Evolutionary conservation across 2,888 invertebrate species (phyloP).

Genomic region (Eupithecia inturbata): DNA sequence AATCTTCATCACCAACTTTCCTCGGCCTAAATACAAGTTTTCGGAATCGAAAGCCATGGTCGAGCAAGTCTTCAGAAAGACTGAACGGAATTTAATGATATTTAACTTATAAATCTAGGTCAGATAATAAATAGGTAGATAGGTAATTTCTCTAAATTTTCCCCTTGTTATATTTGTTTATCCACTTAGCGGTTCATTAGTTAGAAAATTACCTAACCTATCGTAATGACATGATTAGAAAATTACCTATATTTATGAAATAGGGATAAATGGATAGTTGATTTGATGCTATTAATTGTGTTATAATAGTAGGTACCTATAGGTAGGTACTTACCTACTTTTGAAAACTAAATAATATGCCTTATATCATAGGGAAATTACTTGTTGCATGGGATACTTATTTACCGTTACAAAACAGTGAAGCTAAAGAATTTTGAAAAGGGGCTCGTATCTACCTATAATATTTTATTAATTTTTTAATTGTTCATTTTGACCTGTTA

Average conservation of each 20-base stretch:
- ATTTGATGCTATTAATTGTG: neutral
- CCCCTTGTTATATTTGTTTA: constrained; percentile 19
- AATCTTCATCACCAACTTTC: constrained; percentile 70
- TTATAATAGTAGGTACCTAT: too few species aligned
- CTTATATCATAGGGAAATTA: too few species aligned
- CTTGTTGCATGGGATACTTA: too few species aligned
- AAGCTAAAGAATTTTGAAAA: too few species aligned
- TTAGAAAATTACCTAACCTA: neutral
- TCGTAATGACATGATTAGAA: constrained; percentile 18
- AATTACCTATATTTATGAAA: neutral
- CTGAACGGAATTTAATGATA: constrained; percentile 8
- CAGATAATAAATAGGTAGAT: neutral
- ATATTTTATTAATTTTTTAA: too few species aligned
- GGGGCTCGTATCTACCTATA: too few species aligned
- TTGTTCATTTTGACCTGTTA: too few species aligned
- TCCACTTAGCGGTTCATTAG: constrained; percentile 16
- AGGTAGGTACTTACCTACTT: too few species aligned
- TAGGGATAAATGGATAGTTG: neutral
- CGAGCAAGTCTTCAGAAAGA: neutral
- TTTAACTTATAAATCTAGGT: constrained; percentile 3
- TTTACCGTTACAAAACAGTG: too few species aligned
- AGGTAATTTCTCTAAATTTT: constrained; percentile 15
- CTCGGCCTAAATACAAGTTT: constrained; percentile 67
- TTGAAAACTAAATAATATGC: too few species aligned
- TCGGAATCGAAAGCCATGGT: constrained; percentile 48